These are phyloP conservation scores for Montipora sp. DNA, from an alignment of 64 coral and sea anemone genomes.

Conservation along the genomic window DNA sequence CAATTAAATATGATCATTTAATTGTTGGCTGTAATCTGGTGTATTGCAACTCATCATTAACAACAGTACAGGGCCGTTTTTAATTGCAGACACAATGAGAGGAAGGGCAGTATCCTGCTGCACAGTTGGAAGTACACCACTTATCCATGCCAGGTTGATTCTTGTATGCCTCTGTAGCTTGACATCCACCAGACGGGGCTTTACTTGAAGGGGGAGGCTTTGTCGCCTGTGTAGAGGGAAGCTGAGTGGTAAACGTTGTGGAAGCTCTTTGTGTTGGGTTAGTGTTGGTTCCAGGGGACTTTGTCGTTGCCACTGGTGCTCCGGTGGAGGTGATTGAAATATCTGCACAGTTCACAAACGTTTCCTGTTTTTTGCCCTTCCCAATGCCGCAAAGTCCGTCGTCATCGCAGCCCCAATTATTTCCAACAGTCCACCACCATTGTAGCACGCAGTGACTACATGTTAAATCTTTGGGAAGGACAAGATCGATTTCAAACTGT, in stretches of 20 bases:
- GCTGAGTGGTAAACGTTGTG: background rate
- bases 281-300: background rate
- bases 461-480: conserved; percentile 50
- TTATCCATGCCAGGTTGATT: conserved; percentile 49
- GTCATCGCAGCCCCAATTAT: conserved; percentile 69
- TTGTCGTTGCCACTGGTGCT: background rate
- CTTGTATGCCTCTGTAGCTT: conserved; percentile 27
- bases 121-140: conserved; percentile 66
- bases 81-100: conserved; percentile 38
- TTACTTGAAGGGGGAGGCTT: conserved; percentile 16
- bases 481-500: conserved; percentile 17
- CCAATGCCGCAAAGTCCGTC: conserved; percentile 42
- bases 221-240: background rate
- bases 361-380: conserved; percentile 51
- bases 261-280: background rate
- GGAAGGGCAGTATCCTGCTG: conserved; percentile 64
- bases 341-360: conserved; percentile 75
- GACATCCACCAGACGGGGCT: conserved; percentile 1
- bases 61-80: background rate
- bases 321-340: background rate
- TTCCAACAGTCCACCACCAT: conserved; percentile 73
- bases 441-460: conserved; percentile 64
- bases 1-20: too few species aligned
- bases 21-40: too few species aligned
- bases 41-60: background rate